Base-by-base conservation (phyloP, 2,888 invertebrate genomes). In the Oasisia sp. region DNA sequence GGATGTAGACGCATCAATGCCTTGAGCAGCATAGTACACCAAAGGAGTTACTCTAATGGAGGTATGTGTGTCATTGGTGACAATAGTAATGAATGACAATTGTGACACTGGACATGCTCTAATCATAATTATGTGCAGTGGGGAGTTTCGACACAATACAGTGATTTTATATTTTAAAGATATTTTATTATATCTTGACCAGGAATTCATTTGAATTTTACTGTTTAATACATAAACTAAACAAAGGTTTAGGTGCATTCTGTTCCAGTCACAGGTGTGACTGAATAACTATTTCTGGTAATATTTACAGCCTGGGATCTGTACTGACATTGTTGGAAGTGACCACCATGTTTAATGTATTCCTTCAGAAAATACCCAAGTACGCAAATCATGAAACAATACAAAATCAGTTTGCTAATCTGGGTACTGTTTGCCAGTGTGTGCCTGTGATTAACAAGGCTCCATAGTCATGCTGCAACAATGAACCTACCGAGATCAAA, bases 1-100 rank as follows among this genome's bases (percentile, higher is more conserved):
- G 74, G 74, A 5, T 74, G 74, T 74, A 74, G n/a, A 74, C 74
- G 74, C n/a, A 74, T 74, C 74, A 74, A 74, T 74, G 74, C 74
- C 74, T 74, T 74, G 74, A 74, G 74, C 74, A 74, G 74, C 74
- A 74, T 74, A 27, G 74, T 74, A 27, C 74, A 74, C 0, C 27
- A 74, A 3, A 74, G 74, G 74, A n/a, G 27, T 19, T 74, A 74
- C 74, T 74, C 74, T 74, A 74, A 27, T 74, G 74, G 27, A 74
- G 74, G 74, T 74, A 74, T 74, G 74, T 74, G 74, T 74, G 14
- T 74, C 74, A 74, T 27, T 74, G 7, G 74, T 74, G 27, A 74
- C 27, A 27, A 19, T 74, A 74, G 27, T n/a, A 74, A 74, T 74
- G 5, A 74, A n/a, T 74, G 14, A 74, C n/a, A 74, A 5, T 74